A percentile compares a stretch with the other conserved stretches of the same genome.
Conservation (phyloP, 2,888 invertebrate genomes). For the Cryptophagus acutangulus region DNA sequence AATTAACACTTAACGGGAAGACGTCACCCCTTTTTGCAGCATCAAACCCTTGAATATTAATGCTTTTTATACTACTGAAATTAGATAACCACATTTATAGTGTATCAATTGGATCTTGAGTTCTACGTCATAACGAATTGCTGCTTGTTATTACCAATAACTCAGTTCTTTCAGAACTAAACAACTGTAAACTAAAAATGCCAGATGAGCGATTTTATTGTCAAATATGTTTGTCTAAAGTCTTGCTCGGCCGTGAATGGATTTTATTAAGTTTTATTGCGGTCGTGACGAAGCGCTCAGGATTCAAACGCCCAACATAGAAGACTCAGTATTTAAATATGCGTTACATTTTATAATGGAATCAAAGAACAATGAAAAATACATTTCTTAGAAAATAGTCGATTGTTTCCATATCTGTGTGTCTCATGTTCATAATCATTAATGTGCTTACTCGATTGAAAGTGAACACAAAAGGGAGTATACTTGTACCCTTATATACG, state of each 20-base stretch:
- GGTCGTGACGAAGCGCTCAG: too few species aligned
- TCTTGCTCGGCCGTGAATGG: slow-evolving; percentile 10
- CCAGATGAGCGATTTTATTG: slow-evolving; percentile 5
- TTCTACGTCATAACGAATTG: too few species aligned
- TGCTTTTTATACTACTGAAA: too few species aligned
- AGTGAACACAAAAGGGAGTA: slow-evolving; percentile 31
- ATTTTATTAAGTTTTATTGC: too few species aligned
- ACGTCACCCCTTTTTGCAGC: slow-evolving; percentile 21
- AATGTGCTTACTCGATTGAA: slow-evolving; percentile 32
- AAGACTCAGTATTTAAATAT: too few species aligned
- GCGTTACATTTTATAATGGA: slow-evolving; percentile 30
- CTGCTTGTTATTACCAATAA: too few species aligned
- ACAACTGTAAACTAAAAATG: slow-evolving; percentile 20
- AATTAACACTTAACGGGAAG: slow-evolving; percentile 29
- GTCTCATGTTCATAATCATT: slow-evolving; percentile 23
- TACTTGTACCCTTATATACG: slow-evolving; percentile 21
- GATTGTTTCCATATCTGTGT: slow-evolving; percentile 27
- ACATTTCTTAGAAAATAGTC: slow-evolving; percentile 19
- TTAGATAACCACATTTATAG: too few species aligned
- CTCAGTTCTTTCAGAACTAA: slow-evolving; percentile 28
- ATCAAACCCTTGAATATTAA: too few species aligned
- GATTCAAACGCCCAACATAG: too few species aligned
- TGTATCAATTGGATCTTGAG: too few species aligned
- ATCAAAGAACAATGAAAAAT: slow-evolving; percentile 28
- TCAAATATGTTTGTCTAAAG: neutral